Base-by-base conservation (phyloP, 1,140 invertebrate species). In the Papilio polytes region DNA sequence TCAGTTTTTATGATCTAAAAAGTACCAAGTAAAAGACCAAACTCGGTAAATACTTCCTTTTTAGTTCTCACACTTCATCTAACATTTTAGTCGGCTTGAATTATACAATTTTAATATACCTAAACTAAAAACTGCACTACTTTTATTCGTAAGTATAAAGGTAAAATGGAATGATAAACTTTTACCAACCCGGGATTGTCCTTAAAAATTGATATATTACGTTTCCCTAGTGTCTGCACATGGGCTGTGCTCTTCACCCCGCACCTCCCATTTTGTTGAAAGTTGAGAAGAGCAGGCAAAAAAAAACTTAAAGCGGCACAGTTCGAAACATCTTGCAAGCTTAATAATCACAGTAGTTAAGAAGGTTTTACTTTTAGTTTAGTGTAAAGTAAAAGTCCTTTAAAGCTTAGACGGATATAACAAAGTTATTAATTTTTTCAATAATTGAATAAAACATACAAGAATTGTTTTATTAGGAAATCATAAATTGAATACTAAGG, bases 221-320 rank as follows among this genome's bases (percentile, higher is more conserved):
- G 74, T 26, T 48, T 53, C 74, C 74, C 22, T 76, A 76, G 12
- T 48, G 74, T 76, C 46, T 48, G 46, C 46, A 51, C 46, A 76
- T 76, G 74, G 74, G 44, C 9, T 26, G 13, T 76, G 46, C 46
- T 76, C 44, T 76, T 76, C 22, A 76, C 74, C 44, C 74, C 74
- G 74, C 74, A 1, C 41, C 74, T 9, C 46, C 74, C 46, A 4
- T 26, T 76, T 51, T 76, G 74, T 76, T 76, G 74, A 76, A 76
- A 76, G 46, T 76, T 76, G 74, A 76, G 74, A 76, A 76, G 44
- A 76, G 74, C 26, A 22, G 20, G 36, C 36, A 74, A 44, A 74
- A 76, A 74, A 76, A 76, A 31, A 76, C 74, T 46, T 53, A 76
- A 76, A 51, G 74, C 74, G 74, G 74, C 46, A 76, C 41, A 76